Base-by-base conservation (phyloP, 2,888 invertebrate species). In the Drosophila infuscata region DNA sequence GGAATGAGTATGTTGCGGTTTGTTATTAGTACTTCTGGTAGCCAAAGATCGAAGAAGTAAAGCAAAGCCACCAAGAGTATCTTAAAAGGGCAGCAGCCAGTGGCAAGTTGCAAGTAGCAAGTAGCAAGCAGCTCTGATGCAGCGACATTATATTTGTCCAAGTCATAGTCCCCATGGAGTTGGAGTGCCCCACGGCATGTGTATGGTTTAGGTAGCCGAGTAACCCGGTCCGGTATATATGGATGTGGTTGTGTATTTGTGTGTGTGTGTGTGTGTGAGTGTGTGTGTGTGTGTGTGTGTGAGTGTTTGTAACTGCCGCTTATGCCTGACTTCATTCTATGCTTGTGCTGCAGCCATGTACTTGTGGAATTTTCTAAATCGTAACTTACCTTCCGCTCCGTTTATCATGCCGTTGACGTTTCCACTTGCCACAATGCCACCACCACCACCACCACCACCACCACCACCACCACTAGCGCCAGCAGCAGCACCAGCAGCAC, bases 361-460 rank as follows among this genome's bases (percentile, higher is more conserved):
- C 77, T 87, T 88, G 81, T 82, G 80, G 81, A 83, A 90, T 89
- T 91, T 91, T 89, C 76, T 82, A 85, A 84, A 86, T 85, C 88
- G 86, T 91, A 89, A 91, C 91, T 91, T 92, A 91, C 91, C 91
- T 91, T 91, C 92, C 83, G 90, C 91, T 89, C 89, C 91, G 90
- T 91, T 91, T 88, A 90, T 83, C 81, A 91, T 83, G 82, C 82
- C 82, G 91, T 92, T 92, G 83, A 82, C 79, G 80, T 86, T 84
- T 82, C 86, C 90, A 85, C 82, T 89, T 81, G 76, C 83, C 71
- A 74, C 74, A 75, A 63, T 70, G 58, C 76, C 71, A 61, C 73
- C 83, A 70, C 29, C 38, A 64, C 53, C 53, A 11, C 32, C 72
- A 53, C 57, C 69, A 57, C 76, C 71, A 61, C 73, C 83, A 70